phyloP scores from a whole-genome alignment of 1,140 invertebrate genomes.

The Drosophila pruinosa region DNA sequence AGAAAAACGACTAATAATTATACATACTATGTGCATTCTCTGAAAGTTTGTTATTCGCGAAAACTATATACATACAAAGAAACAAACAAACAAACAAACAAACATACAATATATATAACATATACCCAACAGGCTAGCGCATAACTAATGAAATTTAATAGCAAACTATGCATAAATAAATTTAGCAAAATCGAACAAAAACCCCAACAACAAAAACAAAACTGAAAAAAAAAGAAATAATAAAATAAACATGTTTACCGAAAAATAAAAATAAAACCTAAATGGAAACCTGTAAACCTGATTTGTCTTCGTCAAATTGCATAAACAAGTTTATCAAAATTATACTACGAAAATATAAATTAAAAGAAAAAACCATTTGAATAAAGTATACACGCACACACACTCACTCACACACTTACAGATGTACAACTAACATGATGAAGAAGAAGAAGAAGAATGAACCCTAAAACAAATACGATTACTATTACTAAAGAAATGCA shows the following conservation, averaged over 20 bases:
- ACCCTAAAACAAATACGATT: slow-evolving; percentile 39
- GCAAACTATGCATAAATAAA: slow-evolving; percentile 49
- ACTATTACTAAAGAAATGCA: slow-evolving; percentile 70
- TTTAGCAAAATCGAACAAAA: slow-evolving; percentile 29
- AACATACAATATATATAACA: slow-evolving; percentile 53
- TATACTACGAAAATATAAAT: slow-evolving; percentile 24
- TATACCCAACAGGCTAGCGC: slow-evolving; percentile 51
- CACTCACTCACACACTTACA: neutral
- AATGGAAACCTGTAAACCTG: slow-evolving; percentile 47
- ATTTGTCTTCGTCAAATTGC: slow-evolving; percentile 47
- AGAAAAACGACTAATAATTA: slow-evolving; percentile 40
- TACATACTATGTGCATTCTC: slow-evolving; percentile 46
- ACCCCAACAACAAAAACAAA: neutral
- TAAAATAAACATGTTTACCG: slow-evolving; percentile 37
- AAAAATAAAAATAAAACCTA: slow-evolving; percentile 25
- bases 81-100: slow-evolving; percentile 25
- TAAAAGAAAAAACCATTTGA: slow-evolving; percentile 29
- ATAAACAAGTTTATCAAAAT: slow-evolving; percentile 44
- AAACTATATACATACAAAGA: slow-evolving; percentile 46
- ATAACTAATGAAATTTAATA: slow-evolving; percentile 73
- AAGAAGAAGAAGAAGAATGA: neutral
- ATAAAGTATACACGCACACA: slow-evolving; percentile 35
- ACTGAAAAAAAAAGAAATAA: slow-evolving; percentile 17
- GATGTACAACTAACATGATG: slow-evolving; percentile 27
- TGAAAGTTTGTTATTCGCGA: slow-evolving; percentile 64